Evolutionary conservation across 2,888 invertebrate species (phyloP), one percentile per base, ranked within the genome.

Genomic region (Syritta pipiens): DNA sequence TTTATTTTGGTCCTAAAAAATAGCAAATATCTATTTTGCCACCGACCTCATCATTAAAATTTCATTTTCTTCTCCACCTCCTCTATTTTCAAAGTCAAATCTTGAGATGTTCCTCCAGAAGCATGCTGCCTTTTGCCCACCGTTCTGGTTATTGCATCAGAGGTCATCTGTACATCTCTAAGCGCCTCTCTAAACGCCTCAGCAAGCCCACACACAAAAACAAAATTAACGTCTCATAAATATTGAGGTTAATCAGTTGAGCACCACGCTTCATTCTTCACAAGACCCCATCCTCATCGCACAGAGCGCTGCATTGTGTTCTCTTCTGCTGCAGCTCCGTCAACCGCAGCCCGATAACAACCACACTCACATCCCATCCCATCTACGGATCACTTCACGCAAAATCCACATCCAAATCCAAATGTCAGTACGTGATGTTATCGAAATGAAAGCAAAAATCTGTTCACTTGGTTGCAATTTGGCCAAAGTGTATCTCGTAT

Each of bases 301-400:
- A n/a, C n/a, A n/a, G n/a, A n/a, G n/a, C n/a, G 9, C 6, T n/a
- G 28, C 32, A 60, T 30, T 51, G 40, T 22, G 49, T 42, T 19
- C 71, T 32, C 17, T 53, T 26, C 53, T 24, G 22, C 55, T 37
- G 57, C 44, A 30, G 9, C 42, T 69, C 69, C 69, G 69, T 57
- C 32, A 57, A n/a, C n/a, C n/a, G n/a, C n/a, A n/a, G n/a, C n/a
- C 37, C 14, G 76, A 77, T 77, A 77, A 77, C 59, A 63, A 44
- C 59, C 35, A 5, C 60, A 26, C 20, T 51, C 35, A 30, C 72
- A 65, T 53, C 65, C 71, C 42, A 40, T n/a, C n/a, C n/a, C n/a
- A n/a, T n/a, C 60, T 60, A 77, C 72, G 77, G 77, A 77, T 77
- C 77, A 71, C 65, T 77, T 65, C 4, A 59, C 26, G 65, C 63